Base-by-base conservation (phyloP, 1,140 invertebrate species). In the Caerostris darwini region DNA sequence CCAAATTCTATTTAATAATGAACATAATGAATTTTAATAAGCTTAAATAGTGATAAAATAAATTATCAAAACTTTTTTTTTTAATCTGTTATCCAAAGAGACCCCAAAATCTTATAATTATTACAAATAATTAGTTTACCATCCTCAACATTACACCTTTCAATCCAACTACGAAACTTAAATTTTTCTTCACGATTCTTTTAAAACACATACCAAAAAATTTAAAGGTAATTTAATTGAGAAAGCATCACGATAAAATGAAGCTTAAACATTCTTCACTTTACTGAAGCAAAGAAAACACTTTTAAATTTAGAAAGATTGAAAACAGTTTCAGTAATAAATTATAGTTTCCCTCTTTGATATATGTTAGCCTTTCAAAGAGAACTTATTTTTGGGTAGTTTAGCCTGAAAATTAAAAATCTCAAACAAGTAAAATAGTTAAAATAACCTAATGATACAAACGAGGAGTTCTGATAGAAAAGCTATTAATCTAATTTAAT, bases 401-500 rank as follows among this genome's bases (percentile, higher is more conserved):
- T 67, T n/a, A 67, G 12, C 5, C 61, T 67, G 17, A 17, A 67
- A 67, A 67, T 67, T 67, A 67, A 67, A 67, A 64, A 67, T 3
- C 61, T 67, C 14, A 6, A 67, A 67, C 61, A 67, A n/a, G 17
- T n/a, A 67, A 67, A 67, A 67, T 67, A 67, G n/a, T 67, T 12
- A 67, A 67, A 67, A 67, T 67, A 67, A 17, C 61, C n/a, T 67
- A 67, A 67, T 67, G 61, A 67, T 67, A 67, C 61, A 67, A 34
- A 14, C n/a, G 61, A 67, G n/a, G 61, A 67, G 61, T 67, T 67
- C 14, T 67, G 61, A 67, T 67, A 5, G 61, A 67, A 67, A 14
- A 67, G 61, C 17, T 67, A 67, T 67, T 67, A 67, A 67, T 67
- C 61, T 67, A 67, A 67, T 67, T 67, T 67, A 67, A 67, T 67